These are phyloP conservation scores for Cryptus armator DNA, from an alignment of 2,888 invertebrate genomes.

Conservation along the genomic window DNA sequence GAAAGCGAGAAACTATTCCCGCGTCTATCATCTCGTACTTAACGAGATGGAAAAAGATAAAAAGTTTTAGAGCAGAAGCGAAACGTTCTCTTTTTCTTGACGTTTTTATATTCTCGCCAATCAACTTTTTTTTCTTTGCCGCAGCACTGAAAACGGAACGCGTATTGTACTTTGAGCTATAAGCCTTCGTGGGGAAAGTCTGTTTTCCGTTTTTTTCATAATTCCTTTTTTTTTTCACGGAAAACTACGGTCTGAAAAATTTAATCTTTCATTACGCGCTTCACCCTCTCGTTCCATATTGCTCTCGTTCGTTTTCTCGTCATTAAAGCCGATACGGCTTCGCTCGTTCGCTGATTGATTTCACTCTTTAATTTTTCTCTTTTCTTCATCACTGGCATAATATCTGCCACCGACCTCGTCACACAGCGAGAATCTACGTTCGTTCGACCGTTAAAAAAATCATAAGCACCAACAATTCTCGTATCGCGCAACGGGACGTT, in stretches of 20 bases:
- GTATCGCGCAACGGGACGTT: not conserved
- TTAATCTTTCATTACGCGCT: conserved; percentile 42
- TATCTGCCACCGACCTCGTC: conserved; percentile 7
- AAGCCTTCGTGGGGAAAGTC: not conserved
- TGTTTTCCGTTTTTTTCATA: conserved; percentile 27
- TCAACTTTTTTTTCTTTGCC: conserved; percentile 7
- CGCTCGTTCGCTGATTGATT: conserved; percentile 46
- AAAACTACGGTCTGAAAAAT: conserved; percentile 23
- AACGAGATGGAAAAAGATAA: conserved; percentile 37
- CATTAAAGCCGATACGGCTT: conserved; percentile 33
- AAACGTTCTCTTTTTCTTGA: not conserved
- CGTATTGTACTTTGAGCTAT: conserved; percentile 3
- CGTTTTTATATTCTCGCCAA: conserved; percentile 32
- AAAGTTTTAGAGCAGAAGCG: conserved; percentile 19
- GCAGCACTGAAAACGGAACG: not conserved
- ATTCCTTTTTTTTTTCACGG: not conserved
- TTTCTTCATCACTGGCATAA: conserved; percentile 1
- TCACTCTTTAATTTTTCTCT: not conserved
- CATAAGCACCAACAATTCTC: not conserved
- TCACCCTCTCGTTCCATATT: conserved; percentile 9
- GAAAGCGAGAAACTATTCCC: conserved; percentile 28
- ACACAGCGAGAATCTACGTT: conserved; percentile 18
- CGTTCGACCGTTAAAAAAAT: conserved; percentile 21
- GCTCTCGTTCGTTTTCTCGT: conserved; percentile 32
- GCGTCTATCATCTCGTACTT: conserved; percentile 41